These are phyloP conservation scores for Microcaecilia unicolor DNA, from an alignment of 2,797 vertebrate species.

Conservation along the genomic window DNA sequence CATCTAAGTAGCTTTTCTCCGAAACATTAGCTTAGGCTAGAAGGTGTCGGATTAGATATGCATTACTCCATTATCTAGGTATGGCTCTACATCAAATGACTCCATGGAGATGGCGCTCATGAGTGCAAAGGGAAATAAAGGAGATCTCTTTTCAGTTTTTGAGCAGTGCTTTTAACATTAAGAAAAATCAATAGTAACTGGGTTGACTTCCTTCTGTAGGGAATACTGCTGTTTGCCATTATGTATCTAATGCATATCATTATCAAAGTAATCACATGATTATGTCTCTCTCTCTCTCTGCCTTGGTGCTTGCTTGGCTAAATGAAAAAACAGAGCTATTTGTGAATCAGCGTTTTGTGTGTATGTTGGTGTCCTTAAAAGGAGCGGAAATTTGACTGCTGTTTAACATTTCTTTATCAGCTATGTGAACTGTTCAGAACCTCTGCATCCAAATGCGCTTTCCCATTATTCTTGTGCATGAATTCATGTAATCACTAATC, in stretches of 20 bases:
- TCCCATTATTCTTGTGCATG: constrained; percentile 1
- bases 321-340: constrained; percentile 42
- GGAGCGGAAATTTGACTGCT: constrained; percentile 38
- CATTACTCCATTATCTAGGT: constrained; percentile 51
- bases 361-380: constrained; percentile 31
- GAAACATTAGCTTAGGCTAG: constrained; percentile 59
- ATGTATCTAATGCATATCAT: constrained; percentile 81
- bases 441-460: constrained; percentile 32
- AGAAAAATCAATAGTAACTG: constrained; percentile 79
- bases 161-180: constrained; percentile 72
- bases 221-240: constrained; percentile 72
- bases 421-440: constrained; percentile 29
- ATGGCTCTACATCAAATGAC: constrained; percentile 52
- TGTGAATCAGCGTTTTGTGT: constrained; percentile 20
- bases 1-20: constrained; percentile 49
- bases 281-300: constrained; percentile 42
- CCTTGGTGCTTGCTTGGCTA: constrained; percentile 41
- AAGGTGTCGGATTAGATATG: constrained; percentile 72
- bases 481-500: background rate
- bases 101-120: constrained; percentile 33
- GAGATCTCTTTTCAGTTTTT: constrained; percentile 58
- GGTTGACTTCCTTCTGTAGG: constrained; percentile 66
- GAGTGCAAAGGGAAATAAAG: constrained; percentile 40
- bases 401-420: constrained; percentile 30
- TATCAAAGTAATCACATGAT: constrained; percentile 71